A percentile compares a stretch with the other conserved stretches of the same genome.
Conservation (phyloP, 1,140 invertebrate genomes). For the Eumaeus atala region DNA sequence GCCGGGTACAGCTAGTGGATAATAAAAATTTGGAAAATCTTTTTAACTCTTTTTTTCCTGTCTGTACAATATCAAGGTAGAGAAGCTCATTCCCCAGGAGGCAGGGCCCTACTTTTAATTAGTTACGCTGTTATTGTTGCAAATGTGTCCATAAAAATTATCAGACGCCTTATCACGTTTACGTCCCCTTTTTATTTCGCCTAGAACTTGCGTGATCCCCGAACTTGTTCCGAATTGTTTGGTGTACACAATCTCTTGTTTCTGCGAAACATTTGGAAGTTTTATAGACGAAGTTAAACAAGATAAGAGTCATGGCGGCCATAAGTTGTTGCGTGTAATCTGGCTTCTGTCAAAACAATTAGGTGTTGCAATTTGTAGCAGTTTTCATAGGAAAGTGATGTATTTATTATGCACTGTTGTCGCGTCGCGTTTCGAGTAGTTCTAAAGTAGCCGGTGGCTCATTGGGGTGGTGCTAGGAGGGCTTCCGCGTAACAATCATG, state of each 20-base stretch:
- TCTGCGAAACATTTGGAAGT: neutral
- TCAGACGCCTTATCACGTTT: slow-evolving; percentile 51
- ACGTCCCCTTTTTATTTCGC: slow-evolving; percentile 13
- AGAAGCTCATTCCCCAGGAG: slow-evolving; percentile 37
- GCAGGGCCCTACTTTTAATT: slow-evolving; percentile 62
- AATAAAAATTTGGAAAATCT: too few relatives aligned
- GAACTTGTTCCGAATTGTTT: slow-evolving; percentile 1
- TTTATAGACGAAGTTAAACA: slow-evolving; percentile 4
- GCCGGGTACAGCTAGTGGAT: too few relatives aligned
- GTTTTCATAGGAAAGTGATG: too few relatives aligned
- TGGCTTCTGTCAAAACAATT: too few relatives aligned
- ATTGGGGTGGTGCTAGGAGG: too few relatives aligned
- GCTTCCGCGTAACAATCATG: too few relatives aligned
- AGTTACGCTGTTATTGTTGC: slow-evolving; percentile 69
- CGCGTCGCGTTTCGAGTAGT: too few relatives aligned
- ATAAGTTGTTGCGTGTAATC: too few relatives aligned
- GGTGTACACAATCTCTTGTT: neutral
- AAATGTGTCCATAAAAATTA: slow-evolving; percentile 66
- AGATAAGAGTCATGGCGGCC: neutral
- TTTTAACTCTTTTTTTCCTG: slow-evolving; percentile 29
- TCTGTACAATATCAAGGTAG: slow-evolving; percentile 51
- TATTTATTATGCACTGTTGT: too few relatives aligned
- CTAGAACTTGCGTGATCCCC: neutral
- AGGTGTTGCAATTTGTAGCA: too few relatives aligned
- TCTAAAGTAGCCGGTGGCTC: too few relatives aligned